Conservation (phyloP, 1,140 invertebrate species). For the Tenebrio molitor region DNA sequence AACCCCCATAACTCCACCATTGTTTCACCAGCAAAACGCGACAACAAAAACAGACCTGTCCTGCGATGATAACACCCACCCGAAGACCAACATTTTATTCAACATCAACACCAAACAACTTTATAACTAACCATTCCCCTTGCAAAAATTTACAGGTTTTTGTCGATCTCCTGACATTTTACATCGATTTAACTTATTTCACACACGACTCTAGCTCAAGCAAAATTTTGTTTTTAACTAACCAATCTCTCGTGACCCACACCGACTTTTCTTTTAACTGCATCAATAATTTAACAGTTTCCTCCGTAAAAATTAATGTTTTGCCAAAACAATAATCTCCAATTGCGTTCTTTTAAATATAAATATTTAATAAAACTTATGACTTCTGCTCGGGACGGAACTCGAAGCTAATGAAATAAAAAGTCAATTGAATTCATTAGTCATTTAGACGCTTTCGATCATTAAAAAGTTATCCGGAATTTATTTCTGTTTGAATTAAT, state of each 20-base stretch:
- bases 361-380: no score
- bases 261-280: no score
- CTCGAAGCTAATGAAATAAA: not conserved
- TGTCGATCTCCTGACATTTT: no score
- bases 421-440: conserved; percentile 1
- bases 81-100: conserved; percentile 31
- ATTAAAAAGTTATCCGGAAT: not conserved
- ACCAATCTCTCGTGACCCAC: no score
- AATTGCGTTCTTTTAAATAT: no score
- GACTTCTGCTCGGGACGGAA: not conserved
- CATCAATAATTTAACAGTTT: no score
- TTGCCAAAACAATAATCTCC: no score
- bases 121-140: conserved; percentile 1
- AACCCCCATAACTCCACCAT: conserved; percentile 39
- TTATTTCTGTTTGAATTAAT: not conserved
- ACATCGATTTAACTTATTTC: no score
- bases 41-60: conserved; percentile 40
- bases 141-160: not conserved
- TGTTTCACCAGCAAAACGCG: conserved; percentile 40
- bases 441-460: not conserved
- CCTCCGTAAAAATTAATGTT: no score
- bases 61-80: conserved; percentile 27
- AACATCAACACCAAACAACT: conserved; percentile 3
- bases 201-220: no score
- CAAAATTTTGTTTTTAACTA: no score